Evolutionary conservation across 2,888 invertebrate species (phyloP), one percentile per base, ranked within the genome.

Genomic region (Leptopilina syphax): DNA sequence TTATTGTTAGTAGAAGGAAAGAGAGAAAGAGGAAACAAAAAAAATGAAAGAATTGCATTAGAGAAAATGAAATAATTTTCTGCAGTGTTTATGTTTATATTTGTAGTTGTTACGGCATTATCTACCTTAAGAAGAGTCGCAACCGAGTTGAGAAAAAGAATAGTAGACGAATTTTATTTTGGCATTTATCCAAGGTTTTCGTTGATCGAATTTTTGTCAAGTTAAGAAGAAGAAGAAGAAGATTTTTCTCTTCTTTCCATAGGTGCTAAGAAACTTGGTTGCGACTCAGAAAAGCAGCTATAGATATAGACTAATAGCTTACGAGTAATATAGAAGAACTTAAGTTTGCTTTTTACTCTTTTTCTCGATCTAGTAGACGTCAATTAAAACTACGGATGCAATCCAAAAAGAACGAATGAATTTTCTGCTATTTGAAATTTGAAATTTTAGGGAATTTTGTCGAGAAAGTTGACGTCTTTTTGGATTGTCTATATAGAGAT

Each of bases 271-370:
- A 73, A 57, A 73, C 27, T 54, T 73, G 34, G 57, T 57, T 73
- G 57, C n/a, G 73, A n/a, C 73, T 73, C 41, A 27, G n/a, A 34
- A 34, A 73, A 10, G 34, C 57, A 73, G 73, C 73, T 73, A 73
- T 73, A 73, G 34, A 73, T 73, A 73, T 73, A 73, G 73, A 73
- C 54, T 34, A 73, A 73, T 73, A 73, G n/a, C 73, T 73, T 73
- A 73, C n/a, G 54, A 73, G 54, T 73, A 73, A 73, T 34, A 9
- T 70, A 70, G 68, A 27, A 54, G 27, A 24, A 54, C 12, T 70
- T 50, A 34, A 57, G 73, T 73, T 73, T 73, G 57, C 73, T 73
- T 73, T 57, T 73, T 57, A 57, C 54, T 57, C 34, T 41, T 73
- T 73, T 73, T 41, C 57, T 73, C 57, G 57, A 57, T 73, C 9